A percentile compares a stretch with the other conserved stretches of the same genome.
These are phyloP conservation scores for Nemopilema nomurai DNA, from an alignment of 30 jellyfish, hydroid and myxozoan species.

Conservation along the genomic window DNA sequence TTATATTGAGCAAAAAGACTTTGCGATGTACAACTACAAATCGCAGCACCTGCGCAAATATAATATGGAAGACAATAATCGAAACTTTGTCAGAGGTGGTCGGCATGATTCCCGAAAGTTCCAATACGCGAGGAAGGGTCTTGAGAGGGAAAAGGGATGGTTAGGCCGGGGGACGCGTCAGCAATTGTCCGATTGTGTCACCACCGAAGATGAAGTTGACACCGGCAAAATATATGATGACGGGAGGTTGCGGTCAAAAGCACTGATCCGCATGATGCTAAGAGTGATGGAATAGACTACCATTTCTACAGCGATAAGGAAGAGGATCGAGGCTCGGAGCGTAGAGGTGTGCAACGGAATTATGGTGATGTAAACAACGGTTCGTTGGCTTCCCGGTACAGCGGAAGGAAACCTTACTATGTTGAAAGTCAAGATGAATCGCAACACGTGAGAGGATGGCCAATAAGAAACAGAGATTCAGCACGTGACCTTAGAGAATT, in stretches of 20 bases:
- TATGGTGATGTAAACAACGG: neutral
- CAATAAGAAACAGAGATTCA: neutral
- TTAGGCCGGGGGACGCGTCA: too few species aligned
- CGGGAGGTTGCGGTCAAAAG: too few species aligned
- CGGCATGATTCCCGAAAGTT: neutral
- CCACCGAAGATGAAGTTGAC: too few species aligned
- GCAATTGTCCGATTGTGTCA: too few species aligned
- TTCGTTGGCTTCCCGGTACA: neutral
- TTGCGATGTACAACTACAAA: neutral
- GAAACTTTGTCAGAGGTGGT: neutral
- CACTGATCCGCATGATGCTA: neutral
- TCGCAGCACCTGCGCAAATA: neutral
- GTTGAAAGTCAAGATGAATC: neutral
- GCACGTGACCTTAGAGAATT: neutral
- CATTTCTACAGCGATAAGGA: neutral
- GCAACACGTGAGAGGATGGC: neutral
- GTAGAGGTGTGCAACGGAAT: neutral
- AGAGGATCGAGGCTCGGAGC: neutral
- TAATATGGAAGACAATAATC: neutral
- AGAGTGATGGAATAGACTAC: neutral
- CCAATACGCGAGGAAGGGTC: neutral
- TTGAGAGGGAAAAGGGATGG: too few species aligned
- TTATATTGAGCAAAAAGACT: neutral
- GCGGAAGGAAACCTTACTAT: neutral
- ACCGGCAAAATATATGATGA: too few species aligned